Evolutionary conservation across 2,113 vertebrate genomes (phyloP).

Genomic region (Ailuropoda melanoleuca): DNA sequence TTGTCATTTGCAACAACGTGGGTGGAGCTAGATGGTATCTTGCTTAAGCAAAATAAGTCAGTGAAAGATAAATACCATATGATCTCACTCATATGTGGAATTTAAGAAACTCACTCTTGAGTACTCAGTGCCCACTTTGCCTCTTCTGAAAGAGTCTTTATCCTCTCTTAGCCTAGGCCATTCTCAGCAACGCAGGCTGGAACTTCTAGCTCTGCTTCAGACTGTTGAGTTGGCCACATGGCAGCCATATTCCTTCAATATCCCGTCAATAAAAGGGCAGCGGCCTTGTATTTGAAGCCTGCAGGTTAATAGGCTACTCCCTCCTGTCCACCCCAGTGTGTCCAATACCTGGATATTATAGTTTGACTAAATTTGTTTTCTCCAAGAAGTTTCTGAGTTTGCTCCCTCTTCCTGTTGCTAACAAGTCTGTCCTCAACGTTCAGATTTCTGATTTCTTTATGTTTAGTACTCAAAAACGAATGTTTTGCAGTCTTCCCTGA

Average conservation of each 20-base stretch:
- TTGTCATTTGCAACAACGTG: not conserved
- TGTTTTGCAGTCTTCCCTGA: not conserved
- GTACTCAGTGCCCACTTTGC: not conserved
- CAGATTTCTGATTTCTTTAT: not conserved
- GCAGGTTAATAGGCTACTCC: not conserved
- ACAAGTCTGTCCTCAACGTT: not conserved
- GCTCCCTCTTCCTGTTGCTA: too few species aligned
- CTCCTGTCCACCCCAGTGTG: not conserved
- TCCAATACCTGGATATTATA: not conserved
- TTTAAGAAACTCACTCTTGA: not conserved
- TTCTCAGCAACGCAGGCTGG: not conserved
- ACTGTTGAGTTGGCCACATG: not conserved
- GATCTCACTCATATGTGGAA: not conserved
- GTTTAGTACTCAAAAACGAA: not conserved
- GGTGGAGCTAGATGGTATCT: not conserved
- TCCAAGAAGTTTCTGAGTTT: not conserved
- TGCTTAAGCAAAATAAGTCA: not conserved
- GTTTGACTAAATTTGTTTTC: not conserved
- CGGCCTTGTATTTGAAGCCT: not conserved
- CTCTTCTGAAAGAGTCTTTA: not conserved
- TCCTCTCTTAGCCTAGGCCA: accelerated
- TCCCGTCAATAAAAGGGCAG: not conserved
- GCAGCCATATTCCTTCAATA: not conserved
- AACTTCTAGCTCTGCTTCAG: not conserved
- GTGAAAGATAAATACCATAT: not conserved